Conservation (phyloP, 2,888 invertebrate species). For the Acrocera orbiculus region DNA sequence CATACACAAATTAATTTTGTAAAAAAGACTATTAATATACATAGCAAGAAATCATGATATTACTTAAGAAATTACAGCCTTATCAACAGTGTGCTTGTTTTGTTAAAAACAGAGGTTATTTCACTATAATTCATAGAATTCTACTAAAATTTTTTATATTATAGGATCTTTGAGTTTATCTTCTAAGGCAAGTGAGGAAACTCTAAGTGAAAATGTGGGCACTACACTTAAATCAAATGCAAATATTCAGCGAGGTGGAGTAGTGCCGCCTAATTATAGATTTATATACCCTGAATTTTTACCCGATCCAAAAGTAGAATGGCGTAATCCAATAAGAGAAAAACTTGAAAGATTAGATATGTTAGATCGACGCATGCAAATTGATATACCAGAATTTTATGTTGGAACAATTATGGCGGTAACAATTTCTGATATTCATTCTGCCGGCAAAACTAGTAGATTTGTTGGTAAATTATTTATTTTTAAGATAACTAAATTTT, state of each 20-base stretch:
- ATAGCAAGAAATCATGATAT: no score
- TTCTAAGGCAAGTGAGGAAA: no score
- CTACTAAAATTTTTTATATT: no score
- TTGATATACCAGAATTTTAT: slow-evolving; percentile 95
- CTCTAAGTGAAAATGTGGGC: no score
- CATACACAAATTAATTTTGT: no score
- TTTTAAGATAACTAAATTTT: not conserved
- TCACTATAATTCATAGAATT: no score
- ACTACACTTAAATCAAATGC: no score
- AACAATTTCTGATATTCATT: slow-evolving; percentile 67
- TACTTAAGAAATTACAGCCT: no score
- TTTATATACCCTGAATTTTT: slow-evolving; percentile 81
- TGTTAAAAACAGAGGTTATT: no score
- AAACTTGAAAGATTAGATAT: slow-evolving; percentile 84
- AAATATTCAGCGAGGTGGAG: slow-evolving; percentile 17
- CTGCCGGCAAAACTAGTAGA: slow-evolving; percentile 63
- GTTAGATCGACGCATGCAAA: slow-evolving; percentile 51
- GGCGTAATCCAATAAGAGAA: slow-evolving; percentile 66
- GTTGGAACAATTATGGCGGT: slow-evolving; percentile 87
- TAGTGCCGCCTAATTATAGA: slow-evolving; percentile 39
- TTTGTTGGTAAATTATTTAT: slow-evolving; percentile 29
- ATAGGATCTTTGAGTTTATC: no score
- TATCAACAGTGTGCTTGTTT: no score
- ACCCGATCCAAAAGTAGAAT: slow-evolving; percentile 63
- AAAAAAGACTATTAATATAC: no score